A percentile compares a stretch with the other conserved stretches of the same genome.
Conservation (phyloP, 2,797 vertebrate species). For the Knipowitschia caucasica region DNA sequence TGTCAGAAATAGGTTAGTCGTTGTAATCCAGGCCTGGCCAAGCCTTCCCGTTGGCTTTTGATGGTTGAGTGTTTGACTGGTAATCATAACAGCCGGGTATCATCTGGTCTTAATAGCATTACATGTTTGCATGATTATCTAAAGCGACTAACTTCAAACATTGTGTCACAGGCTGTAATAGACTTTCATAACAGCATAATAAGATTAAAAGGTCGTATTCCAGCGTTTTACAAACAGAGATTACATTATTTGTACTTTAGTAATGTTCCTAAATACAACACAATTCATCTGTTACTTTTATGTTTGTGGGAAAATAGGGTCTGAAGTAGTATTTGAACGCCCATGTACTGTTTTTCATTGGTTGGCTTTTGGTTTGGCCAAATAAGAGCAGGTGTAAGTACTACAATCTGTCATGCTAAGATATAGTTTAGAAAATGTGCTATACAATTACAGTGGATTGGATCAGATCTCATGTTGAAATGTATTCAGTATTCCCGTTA, state of each 20-base stretch:
- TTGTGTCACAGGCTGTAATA: slow-evolving; percentile 26
- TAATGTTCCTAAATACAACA: slow-evolving; percentile 1
- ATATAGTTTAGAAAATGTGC: no score
- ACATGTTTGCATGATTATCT: slow-evolving; percentile 50
- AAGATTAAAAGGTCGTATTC: background rate
- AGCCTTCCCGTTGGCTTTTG: slow-evolving; percentile 41
- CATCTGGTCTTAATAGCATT: slow-evolving; percentile 59
- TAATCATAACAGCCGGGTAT: slow-evolving; percentile 52
- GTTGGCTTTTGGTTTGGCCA: background rate
- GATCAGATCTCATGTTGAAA: no score
- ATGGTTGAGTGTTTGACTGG: slow-evolving; percentile 37
- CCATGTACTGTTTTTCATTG: background rate
- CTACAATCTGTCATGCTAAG: background rate
- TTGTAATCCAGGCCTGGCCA: slow-evolving; percentile 44
- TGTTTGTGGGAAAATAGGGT: background rate
- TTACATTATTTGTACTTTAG: background rate
- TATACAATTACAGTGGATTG: no score
- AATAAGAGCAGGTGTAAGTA: background rate
- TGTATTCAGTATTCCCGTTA: no score
- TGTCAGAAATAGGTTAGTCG: slow-evolving; percentile 39
- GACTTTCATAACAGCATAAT: slow-evolving; percentile 27
- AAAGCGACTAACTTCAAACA: slow-evolving; percentile 38
- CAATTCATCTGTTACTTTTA: background rate
- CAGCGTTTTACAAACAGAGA: background rate
- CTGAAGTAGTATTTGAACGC: background rate